Base-by-base conservation (phyloP, 64 coral and sea anemone genomes). In the Dendronephthya gigantea region DNA sequence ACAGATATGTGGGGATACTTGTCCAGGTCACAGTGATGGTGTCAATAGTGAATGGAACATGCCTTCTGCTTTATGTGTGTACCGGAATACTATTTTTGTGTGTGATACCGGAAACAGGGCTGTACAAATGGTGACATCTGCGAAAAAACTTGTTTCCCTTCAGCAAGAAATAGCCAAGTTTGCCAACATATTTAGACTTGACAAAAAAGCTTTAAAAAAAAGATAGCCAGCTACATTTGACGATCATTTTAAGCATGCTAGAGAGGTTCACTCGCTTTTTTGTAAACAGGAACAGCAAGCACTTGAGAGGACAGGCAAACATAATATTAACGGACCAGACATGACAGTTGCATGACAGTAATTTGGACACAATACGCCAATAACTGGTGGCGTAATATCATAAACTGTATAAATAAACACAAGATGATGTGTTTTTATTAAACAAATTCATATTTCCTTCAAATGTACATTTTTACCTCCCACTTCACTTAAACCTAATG, bases 131-230 rank as follows among this genome's bases (percentile, higher is more conserved):
- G 27, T 91, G 47, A 87, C 84, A 47, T 87, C 90, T 82, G 90
- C 84, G 87, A 87, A 86, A 79, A 50, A 50, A 87, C 90, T 91
- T 27, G 62, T 91, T 59, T 69, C 74, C 69, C 47, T 91, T 40
- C 90, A 91, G 82, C 87, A 56, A 59, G 62, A 32, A 81, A 87
- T 90, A 70, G 84, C 84, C 50, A 56, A 90, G 55, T 90, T 86
- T 83, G 89, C 84, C 49, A 76, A 90, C 48, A 28, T 86, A 47
- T 90, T 90, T 70, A 40, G 84, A 56, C 27, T 90, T 56, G 74
- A 90, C 69, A 83, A 59, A 48, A 47, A 90, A 82, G 84, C 84
- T 16, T 86, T 50, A 37, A 19, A 81, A 86, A 31, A 90, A 38
- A 72, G 82, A 33, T 49, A 82, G 35, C 84, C 84, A n/a, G n/a